Conservation (phyloP, 2,113 vertebrate genomes). For the Engraulis encrasicolus region DNA sequence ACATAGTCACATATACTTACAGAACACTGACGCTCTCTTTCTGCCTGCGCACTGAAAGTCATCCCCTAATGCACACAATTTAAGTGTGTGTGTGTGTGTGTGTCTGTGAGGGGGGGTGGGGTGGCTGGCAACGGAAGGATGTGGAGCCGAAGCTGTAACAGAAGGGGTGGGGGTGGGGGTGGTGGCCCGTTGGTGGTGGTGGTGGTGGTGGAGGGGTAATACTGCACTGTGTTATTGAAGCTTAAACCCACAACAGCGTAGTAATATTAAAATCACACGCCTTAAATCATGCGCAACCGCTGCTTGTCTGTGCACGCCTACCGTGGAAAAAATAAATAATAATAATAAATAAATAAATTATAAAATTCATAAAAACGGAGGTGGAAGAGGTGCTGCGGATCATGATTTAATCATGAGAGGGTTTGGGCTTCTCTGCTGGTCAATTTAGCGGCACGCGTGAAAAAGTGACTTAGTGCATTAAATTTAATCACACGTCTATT, state of each 20-base stretch:
- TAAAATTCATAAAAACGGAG: neutral
- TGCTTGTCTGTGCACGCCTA: no score
- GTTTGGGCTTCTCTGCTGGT: neutral
- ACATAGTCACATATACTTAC: neutral
- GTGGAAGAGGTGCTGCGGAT: neutral
- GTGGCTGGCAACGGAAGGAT: neutral
- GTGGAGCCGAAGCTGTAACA: neutral
- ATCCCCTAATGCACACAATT: neutral
- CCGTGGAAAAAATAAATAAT: no score
- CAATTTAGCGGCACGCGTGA: slow-evolving; percentile 19
- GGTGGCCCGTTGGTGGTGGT: neutral
- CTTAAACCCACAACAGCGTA: neutral
- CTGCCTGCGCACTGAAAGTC: neutral
- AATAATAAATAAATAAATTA: neutral
- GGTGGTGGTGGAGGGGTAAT: neutral
- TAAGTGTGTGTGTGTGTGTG: neutral
- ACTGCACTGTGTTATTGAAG: neutral
- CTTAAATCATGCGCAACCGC: neutral
- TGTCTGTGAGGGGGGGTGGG: no score
- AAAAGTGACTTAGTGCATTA: slow-evolving; percentile 17
- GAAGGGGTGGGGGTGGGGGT: no score
- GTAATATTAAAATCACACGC: neutral
- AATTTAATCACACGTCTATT: slow-evolving; percentile 32
- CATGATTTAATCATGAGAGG: slow-evolving; percentile 12
- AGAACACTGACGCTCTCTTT: neutral